A percentile compares a stretch with the other conserved stretches of the same genome.
Conservation (phyloP, 2,888 invertebrate genomes). For the Drosophila testacea region DNA sequence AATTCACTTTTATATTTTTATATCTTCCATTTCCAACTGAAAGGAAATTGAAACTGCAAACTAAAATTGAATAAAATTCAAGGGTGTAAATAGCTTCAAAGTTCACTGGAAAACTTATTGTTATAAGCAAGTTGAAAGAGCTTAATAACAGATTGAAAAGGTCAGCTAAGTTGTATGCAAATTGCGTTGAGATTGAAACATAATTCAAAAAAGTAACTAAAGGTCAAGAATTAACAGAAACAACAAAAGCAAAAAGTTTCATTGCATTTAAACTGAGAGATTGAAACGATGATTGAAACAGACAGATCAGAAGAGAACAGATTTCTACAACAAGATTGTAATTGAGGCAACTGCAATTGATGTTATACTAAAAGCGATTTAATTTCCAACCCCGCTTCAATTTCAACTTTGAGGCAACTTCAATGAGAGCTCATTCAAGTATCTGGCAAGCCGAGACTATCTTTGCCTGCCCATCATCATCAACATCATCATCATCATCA, state of each 20-base stretch:
- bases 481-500: conserved; percentile 25
- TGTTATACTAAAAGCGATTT: conserved; percentile 3
- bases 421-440: conserved; percentile 67
- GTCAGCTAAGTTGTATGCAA: not conserved
- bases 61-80: too few relatives aligned
- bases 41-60: not conserved
- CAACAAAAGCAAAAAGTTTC: not conserved
- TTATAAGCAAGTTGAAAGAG: not conserved
- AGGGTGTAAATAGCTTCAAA: too few relatives aligned
- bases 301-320: conserved; percentile 4
- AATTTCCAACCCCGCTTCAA: not conserved
- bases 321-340: conserved; percentile 3
- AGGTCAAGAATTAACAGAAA: not conserved
- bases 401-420: conserved; percentile 26
- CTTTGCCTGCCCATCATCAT: conserved; percentile 41
- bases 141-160: not conserved
- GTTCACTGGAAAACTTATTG: too few relatives aligned
- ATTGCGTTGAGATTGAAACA: conserved; percentile 2
- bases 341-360: conserved; percentile 11
- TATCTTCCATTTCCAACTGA: too few relatives aligned
- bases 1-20: not conserved
- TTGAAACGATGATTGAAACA: conserved; percentile 21
- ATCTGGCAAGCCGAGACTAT: conserved; percentile 48
- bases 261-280: conserved; percentile 7
- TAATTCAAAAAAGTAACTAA: not conserved